phyloP scores from a whole-genome alignment of 2,113 vertebrate genomes.

The Bubo blakistoni region DNA sequence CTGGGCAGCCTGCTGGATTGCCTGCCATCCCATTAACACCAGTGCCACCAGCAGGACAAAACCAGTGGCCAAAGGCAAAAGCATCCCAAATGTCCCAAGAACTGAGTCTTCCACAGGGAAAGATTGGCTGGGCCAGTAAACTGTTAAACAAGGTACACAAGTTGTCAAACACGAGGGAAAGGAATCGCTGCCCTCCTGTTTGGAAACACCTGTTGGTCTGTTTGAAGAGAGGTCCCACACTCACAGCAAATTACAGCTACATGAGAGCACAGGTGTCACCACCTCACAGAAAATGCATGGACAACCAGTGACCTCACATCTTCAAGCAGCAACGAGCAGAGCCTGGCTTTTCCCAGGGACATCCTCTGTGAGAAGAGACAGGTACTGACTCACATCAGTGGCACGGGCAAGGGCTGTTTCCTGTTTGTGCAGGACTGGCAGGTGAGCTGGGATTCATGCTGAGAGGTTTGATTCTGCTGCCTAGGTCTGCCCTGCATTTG shows the following conservation, averaged over 20 bases:
- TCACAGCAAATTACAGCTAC: rapidly evolving
- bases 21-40: background rate
- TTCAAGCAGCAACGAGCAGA: background rate
- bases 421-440: background rate
- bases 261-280: background rate
- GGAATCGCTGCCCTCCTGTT: background rate
- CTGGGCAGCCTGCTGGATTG: background rate
- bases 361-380: background rate
- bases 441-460: background rate
- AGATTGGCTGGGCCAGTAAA: background rate
- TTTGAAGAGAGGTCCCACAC: background rate
- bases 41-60: background rate
- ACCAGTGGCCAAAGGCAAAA: background rate
- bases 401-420: too few species aligned
- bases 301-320: background rate
- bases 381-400: rapidly evolving
- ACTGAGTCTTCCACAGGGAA: background rate
- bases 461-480: background rate
- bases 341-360: background rate
- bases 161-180: background rate
- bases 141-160: background rate
- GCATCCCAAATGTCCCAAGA: background rate
- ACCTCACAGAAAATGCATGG: background rate
- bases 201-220: background rate
- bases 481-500: background rate